These are phyloP conservation scores for Echinops telfairi DNA, from an alignment of 2,113 vertebrate species.

Conservation along the genomic window DNA sequence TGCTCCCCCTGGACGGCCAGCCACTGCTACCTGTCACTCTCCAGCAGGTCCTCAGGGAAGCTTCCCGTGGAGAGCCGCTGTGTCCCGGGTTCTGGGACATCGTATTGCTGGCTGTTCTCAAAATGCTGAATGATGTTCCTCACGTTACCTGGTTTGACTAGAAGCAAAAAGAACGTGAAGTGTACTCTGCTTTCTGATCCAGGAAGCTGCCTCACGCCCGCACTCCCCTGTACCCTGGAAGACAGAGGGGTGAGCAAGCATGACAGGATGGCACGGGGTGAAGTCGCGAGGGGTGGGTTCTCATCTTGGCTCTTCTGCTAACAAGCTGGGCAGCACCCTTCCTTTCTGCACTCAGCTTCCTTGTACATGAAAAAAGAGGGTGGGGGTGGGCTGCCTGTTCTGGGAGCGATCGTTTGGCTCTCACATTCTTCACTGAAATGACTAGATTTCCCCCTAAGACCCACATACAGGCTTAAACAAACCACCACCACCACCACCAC, in stretches of 20 bases:
- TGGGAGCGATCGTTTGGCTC: background rate
- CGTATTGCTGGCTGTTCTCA: conserved; percentile 91
- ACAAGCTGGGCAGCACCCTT: background rate
- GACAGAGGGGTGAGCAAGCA: conserved; percentile 67
- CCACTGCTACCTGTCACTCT: conserved; percentile 85
- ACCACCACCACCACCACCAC: background rate
- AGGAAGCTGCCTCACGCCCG: background rate
- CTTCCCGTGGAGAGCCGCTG: conserved; percentile 93
- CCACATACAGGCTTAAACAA: background rate
- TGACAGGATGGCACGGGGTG: background rate
- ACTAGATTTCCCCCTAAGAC: conserved; percentile 38
- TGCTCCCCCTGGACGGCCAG: background rate
- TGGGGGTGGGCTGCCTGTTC: background rate
- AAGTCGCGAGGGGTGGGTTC: background rate
- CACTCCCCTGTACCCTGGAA: conserved; percentile 50
- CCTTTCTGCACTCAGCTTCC: background rate
- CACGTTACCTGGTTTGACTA: conserved; percentile 93
- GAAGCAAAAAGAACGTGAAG: conserved; percentile 57
- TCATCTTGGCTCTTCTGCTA: background rate
- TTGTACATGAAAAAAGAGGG: background rate
- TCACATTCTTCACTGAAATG: background rate
- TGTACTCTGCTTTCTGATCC: conserved; percentile 8
- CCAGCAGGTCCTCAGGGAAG: conserved; percentile 93
- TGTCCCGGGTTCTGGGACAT: conserved; percentile 85
- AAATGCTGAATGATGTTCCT: conserved; percentile 98